Evolutionary conservation across 1,140 invertebrate species (phyloP).

Genomic region (Megathymus violae): DNA sequence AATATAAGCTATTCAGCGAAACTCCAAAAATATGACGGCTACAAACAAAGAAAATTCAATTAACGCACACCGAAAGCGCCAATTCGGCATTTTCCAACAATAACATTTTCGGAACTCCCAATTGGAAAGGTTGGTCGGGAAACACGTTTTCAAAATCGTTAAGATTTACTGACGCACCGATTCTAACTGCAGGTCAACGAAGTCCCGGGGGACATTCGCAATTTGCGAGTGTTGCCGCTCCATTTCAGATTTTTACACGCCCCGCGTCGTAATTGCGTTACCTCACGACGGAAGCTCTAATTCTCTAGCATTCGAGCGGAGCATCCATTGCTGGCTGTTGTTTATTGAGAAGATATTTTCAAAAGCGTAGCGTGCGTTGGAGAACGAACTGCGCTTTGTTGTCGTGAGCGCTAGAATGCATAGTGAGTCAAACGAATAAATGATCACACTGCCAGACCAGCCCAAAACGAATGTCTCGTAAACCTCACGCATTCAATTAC

Average conservation of each 20-base stretch:
- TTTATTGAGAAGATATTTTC: neutral
- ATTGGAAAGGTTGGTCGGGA: conserved; percentile 38
- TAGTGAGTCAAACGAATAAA: conserved; percentile 53
- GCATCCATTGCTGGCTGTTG: conserved; percentile 33
- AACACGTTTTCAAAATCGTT: conserved; percentile 52
- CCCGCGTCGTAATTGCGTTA: conserved; percentile 49
- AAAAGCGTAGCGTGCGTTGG: conserved; percentile 18
- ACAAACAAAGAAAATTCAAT: conserved; percentile 32
- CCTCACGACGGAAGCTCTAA: conserved; percentile 21
- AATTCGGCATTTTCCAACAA: conserved; percentile 34
- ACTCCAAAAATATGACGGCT: conserved; percentile 22
- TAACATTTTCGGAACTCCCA: conserved; percentile 33
- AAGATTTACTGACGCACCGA: conserved; percentile 59
- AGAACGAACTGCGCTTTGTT: neutral
- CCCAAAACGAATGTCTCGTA: conserved; percentile 66
- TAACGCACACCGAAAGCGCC: conserved; percentile 27
- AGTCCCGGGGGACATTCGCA: conserved; percentile 58
- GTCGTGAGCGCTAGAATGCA: conserved; percentile 7
- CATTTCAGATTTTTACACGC: conserved; percentile 70
- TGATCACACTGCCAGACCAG: conserved; percentile 52
- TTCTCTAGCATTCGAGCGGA: neutral
- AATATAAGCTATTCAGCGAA: conserved; percentile 4
- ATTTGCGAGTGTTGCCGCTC: conserved; percentile 63
- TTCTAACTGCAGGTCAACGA: conserved; percentile 57
- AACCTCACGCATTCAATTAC: conserved; percentile 77